phyloP scores from a whole-genome alignment of 1,140 invertebrate genomes.

The Drosophila serrata region DNA sequence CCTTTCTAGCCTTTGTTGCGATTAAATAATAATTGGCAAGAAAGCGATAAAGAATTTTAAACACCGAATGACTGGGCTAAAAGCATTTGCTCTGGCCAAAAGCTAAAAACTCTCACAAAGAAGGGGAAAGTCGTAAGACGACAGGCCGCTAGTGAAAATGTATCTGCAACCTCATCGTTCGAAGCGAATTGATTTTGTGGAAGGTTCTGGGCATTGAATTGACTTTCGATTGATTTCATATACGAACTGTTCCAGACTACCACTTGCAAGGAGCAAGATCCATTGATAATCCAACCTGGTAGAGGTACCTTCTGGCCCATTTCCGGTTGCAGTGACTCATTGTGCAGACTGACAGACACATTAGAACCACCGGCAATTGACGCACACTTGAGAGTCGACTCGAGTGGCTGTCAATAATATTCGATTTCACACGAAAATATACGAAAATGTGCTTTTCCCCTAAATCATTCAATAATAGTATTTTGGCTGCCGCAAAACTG shows the following conservation, averaged over 20 bases:
- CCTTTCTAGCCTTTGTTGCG: slow-evolving; percentile 30
- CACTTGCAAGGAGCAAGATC: slow-evolving; percentile 10
- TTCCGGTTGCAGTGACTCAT: slow-evolving; percentile 40
- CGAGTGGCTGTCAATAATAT: slow-evolving; percentile 77
- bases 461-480: slow-evolving; percentile 67
- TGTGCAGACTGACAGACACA: slow-evolving; percentile 40
- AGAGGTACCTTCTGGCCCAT: not conserved
- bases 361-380: slow-evolving; percentile 58
- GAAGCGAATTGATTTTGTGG: not conserved
- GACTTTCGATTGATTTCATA: slow-evolving; percentile 31
- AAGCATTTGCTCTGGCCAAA: slow-evolving; percentile 29
- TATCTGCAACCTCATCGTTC: slow-evolving; percentile 17
- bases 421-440: slow-evolving; percentile 34
- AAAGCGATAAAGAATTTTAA: slow-evolving; percentile 55
- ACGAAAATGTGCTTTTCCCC: slow-evolving; percentile 29
- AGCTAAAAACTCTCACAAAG: slow-evolving; percentile 35
- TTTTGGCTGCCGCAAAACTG: slow-evolving; percentile 62
- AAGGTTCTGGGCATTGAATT: slow-evolving; percentile 18
- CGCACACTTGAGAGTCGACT: slow-evolving; percentile 58
- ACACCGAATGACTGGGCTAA: slow-evolving; percentile 40
- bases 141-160: slow-evolving; percentile 1
- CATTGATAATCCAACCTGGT: slow-evolving; percentile 39
- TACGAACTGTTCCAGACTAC: not conserved
- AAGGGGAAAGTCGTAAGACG: slow-evolving; percentile 43
- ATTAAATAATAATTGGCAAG: slow-evolving; percentile 65